phyloP scores from a whole-genome alignment of 2,888 invertebrate species.

The Operophtera brumata region DNA sequence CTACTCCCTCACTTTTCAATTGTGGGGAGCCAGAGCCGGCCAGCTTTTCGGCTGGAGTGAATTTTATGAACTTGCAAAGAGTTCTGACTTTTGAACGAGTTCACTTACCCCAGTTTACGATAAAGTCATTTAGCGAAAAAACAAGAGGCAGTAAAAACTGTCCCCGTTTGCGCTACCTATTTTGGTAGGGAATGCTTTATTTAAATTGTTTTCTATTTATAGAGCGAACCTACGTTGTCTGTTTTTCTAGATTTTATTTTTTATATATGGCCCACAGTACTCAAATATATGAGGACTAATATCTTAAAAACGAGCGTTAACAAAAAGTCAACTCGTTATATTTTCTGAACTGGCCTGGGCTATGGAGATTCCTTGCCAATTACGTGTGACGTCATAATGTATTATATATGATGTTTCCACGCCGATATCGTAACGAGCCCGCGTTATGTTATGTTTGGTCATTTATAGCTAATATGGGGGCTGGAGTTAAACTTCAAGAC shows the following conservation, averaged over 20 bases:
- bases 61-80: constrained; percentile 76
- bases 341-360: no score
- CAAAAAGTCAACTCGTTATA: no score
- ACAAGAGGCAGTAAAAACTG: constrained; percentile 25
- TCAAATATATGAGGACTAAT: no score
- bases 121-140: constrained; percentile 21
- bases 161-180: constrained; percentile 19
- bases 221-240: neutral
- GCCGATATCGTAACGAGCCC: no score
- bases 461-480: no score
- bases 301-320: no score
- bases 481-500: no score
- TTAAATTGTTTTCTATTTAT: neutral
- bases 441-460: no score
- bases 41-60: constrained; percentile 68
- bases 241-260: neutral
- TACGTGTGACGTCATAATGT: no score
- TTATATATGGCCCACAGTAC: no score
- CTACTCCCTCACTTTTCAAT: constrained; percentile 74
- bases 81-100: constrained; percentile 66
- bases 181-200: constrained; percentile 8
- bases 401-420: no score
- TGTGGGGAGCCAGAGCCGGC: constrained; percentile 65
- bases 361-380: no score
- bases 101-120: constrained; percentile 46